Conservation (phyloP, 1,140 invertebrate genomes). For the Hypsibius dujardini region DNA sequence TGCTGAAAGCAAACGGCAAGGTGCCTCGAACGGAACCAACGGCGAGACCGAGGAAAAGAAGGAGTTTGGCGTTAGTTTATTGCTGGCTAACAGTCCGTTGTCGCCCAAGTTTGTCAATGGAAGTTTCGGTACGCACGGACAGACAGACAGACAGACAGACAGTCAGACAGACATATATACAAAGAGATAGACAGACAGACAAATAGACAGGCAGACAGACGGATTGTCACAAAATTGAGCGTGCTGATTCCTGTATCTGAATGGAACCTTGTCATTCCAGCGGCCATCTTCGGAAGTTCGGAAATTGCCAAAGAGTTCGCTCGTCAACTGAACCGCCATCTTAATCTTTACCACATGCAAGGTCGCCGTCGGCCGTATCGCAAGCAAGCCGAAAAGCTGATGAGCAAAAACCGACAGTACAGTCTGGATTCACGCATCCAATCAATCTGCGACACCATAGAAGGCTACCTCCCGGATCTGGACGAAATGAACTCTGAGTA, state of each 20-base stretch:
- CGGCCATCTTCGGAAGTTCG: conserved; percentile 15
- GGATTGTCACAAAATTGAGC: not conserved
- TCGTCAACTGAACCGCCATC: conserved; percentile 13
- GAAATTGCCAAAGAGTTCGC: conserved; percentile 17
- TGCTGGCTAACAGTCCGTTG: conserved; percentile 77
- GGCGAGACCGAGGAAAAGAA: conserved; percentile 23
- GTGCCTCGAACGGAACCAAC: not conserved
- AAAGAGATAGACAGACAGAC: too few species aligned
- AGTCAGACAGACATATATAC: too few species aligned
- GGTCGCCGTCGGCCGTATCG: conserved; percentile 13
- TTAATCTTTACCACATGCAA: conserved; percentile 16
- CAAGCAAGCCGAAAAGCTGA: conserved; percentile 10
- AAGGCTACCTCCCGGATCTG: conserved; percentile 9
- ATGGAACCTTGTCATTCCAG: not conserved
- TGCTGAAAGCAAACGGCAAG: not conserved
- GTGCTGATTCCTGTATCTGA: not conserved
- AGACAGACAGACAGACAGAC: too few species aligned
- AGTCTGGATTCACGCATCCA: conserved; percentile 13
- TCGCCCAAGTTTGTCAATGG: conserved; percentile 92
- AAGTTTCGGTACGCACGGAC: conserved; percentile 47
- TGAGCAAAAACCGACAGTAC: conserved; percentile 12
- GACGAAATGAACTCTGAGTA: conserved; percentile 15
- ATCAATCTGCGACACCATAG: conserved; percentile 12
- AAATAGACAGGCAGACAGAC: too few species aligned
- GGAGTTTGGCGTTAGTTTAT: conserved; percentile 72